Percentiles rank a stretch among this genome's conserved stretches.
Conservation (phyloP, 2,113 vertebrate genomes). For the Planiliza haematocheilus region DNA sequence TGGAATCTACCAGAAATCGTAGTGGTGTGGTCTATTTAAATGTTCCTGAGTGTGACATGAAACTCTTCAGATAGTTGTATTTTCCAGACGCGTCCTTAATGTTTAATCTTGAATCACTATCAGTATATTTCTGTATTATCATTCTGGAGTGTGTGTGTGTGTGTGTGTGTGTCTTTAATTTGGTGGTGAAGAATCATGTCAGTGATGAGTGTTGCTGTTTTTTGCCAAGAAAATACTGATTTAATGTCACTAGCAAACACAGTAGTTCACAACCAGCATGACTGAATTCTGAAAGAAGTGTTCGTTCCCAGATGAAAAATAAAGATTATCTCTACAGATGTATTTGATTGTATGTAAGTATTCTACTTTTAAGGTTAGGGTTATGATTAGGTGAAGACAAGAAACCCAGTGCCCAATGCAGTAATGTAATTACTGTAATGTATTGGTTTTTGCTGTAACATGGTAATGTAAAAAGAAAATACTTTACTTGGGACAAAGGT, state of each 20-base stretch:
- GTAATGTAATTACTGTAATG: too few species aligned
- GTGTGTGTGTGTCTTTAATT: conserved; percentile 58
- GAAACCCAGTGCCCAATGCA: too few species aligned
- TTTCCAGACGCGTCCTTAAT: conserved; percentile 83
- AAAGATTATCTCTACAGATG: not conserved
- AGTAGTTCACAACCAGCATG: conserved; percentile 56
- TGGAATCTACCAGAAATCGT: conserved; percentile 83
- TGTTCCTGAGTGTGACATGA: conserved; percentile 73
- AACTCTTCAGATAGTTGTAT: conserved; percentile 74
- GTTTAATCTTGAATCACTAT: conserved; percentile 77
- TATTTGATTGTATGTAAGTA: not conserved
- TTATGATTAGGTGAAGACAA: too few species aligned
- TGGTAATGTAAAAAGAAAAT: too few species aligned
- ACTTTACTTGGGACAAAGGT: too few species aligned
- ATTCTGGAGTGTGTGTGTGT: conserved; percentile 78
- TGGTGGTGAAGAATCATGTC: conserved; percentile 77
- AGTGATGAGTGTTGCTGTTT: conserved; percentile 81
- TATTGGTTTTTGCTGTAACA: too few species aligned
- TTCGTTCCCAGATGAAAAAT: conserved; percentile 41
- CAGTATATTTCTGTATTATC: conserved; percentile 79
- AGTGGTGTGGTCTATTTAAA: conserved; percentile 78
- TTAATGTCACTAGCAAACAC: conserved; percentile 2
- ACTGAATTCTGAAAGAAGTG: conserved; percentile 35
- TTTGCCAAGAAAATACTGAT: conserved; percentile 82
- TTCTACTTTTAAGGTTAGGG: too few species aligned